phyloP scores from a whole-genome alignment of 2,113 vertebrate species.

The Butorides virescens region DNA sequence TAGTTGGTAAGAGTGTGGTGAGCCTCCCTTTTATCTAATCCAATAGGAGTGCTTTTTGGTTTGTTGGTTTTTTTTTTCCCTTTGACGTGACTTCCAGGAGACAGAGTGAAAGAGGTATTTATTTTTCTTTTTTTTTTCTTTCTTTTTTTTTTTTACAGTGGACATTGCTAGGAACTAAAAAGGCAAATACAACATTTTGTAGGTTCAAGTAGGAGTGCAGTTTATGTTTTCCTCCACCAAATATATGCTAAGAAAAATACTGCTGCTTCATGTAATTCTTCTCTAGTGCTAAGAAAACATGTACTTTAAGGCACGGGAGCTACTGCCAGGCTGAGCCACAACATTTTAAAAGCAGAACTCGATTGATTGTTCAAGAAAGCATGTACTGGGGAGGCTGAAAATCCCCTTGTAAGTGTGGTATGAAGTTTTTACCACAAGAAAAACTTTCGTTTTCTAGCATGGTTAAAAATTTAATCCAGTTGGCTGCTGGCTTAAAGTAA shows the following conservation, averaged over 20 bases:
- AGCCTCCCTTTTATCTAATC: neutral
- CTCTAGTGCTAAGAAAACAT: neutral
- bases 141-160: neutral
- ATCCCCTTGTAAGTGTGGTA: neutral
- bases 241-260: neutral
- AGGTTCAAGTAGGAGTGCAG: neutral
- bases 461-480: neutral
- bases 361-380: neutral
- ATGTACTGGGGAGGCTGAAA: neutral
- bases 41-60: neutral
- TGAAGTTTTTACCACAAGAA: neutral
- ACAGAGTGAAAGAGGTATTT: constrained; percentile 42
- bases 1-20: neutral
- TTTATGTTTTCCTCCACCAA: neutral
- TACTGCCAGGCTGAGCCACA: neutral
- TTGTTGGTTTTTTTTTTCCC: neutral
- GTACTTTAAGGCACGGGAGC: neutral
- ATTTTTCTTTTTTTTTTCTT: neutral
- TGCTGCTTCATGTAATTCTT: neutral
- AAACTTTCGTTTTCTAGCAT: neutral
- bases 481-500: neutral
- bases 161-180: neutral
- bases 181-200: neutral
- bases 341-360: neutral
- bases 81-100: neutral